These are phyloP conservation scores for Apamea crenata DNA, from an alignment of 2,888 invertebrate genomes.

Conservation along the genomic window DNA sequence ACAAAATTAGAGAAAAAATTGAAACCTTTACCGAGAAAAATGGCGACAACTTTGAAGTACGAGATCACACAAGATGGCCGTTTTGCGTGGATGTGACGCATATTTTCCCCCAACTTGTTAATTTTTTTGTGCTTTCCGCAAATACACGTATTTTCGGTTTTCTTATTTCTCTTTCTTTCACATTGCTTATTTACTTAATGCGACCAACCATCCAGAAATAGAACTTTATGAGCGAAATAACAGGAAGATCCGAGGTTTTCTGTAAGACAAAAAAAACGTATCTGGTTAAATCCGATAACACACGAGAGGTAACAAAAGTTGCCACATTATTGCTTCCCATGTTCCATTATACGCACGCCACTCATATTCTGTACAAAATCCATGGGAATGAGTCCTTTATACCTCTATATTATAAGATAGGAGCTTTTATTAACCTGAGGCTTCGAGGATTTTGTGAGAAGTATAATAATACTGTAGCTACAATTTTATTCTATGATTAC, in stretches of 20 bases:
- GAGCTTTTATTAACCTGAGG: slow-evolving; percentile 7
- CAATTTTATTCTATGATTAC: not conserved
- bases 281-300: not conserved
- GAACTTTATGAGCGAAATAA: not conserved
- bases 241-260: not conserved
- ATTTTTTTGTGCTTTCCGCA: not conserved
- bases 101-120: not conserved
- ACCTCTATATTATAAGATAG: slow-evolving; percentile 3
- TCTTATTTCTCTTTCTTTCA: not conserved
- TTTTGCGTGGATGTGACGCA: not conserved
- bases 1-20: too few relatives aligned
- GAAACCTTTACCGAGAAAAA: too few relatives aligned
- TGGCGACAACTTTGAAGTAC: too few relatives aligned
- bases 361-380: slow-evolving; percentile 30
- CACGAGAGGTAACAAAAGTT: slow-evolving; percentile 6
- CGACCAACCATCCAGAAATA: not conserved
- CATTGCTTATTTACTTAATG: not conserved
- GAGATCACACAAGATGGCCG: too few relatives aligned
- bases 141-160: not conserved
- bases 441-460: not conserved
- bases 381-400: slow-evolving; percentile 5
- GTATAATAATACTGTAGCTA: not conserved
- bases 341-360: slow-evolving; percentile 38
- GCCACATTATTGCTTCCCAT: slow-evolving; percentile 19
- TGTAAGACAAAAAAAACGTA: slow-evolving; percentile 1